phyloP scores from a whole-genome alignment of 2,888 invertebrate genomes.

The Cosmia pyralina region DNA sequence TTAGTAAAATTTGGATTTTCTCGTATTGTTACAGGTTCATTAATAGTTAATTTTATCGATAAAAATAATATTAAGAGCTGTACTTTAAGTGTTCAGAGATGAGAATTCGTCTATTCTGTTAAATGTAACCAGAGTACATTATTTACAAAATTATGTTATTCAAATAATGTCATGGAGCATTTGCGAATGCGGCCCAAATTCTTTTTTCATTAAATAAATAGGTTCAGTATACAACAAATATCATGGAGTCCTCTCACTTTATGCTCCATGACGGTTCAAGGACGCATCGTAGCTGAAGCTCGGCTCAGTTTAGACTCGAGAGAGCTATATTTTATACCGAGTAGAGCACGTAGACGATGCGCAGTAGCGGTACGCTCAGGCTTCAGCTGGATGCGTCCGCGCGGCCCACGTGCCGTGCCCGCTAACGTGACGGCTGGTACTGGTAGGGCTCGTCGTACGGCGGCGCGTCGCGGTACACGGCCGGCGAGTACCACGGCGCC shows the following conservation, averaged over 20 bases:
- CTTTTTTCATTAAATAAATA: conserved; percentile 43
- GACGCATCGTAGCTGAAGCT: conserved; percentile 74
- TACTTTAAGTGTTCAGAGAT: conserved; percentile 90
- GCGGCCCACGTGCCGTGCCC: not conserved
- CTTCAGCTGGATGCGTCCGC: conserved; percentile 69
- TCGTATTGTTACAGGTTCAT: conserved; percentile 90
- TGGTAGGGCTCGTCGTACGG: conserved; percentile 89
- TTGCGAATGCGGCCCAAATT: conserved; percentile 56
- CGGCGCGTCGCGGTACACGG: conserved; percentile 86
- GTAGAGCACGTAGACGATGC: conserved; percentile 51
- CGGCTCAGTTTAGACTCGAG: conserved; percentile 61
- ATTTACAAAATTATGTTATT: conserved; percentile 76
- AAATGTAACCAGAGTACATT: conserved; percentile 82
- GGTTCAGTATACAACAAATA: conserved; percentile 11
- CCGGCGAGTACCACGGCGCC: conserved; percentile 85
- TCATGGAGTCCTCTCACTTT: conserved; percentile 52
- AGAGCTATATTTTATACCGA: conserved; percentile 73
- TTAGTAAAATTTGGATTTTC: conserved; percentile 90
- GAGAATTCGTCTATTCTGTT: conserved; percentile 84
- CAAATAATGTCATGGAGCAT: conserved; percentile 64
- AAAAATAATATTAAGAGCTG: conserved; percentile 89
- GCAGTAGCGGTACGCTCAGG: conserved; percentile 58
- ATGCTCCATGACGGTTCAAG: conserved; percentile 76
- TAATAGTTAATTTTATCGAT: conserved; percentile 88
- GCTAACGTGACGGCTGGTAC: conserved; percentile 54